Evolutionary conservation across 2,888 invertebrate genomes (phyloP), one percentile per base, ranked within the genome.

Genomic region (Actias luna): DNA sequence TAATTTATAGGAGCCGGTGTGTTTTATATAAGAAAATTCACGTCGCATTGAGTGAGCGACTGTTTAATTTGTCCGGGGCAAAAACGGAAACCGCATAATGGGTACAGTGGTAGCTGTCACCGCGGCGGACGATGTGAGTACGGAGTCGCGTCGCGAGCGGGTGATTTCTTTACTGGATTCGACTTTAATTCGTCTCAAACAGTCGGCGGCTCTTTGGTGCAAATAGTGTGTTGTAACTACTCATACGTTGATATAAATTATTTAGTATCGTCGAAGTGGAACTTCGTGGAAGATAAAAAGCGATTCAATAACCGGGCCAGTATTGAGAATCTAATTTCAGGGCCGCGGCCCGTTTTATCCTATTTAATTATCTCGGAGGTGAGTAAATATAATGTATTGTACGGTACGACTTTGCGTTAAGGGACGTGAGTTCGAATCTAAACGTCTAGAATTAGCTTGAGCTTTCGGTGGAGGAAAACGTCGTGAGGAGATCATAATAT

Each of bases 151-250:
- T 46, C 46, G 46, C 46, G 22, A 72, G 73, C 76, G 77, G 84
- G 82, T 85, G 85, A 64, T 67, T 72, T 79, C 79, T 82, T 79
- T 82, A 69, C 71, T 58, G 55, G n/a, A 29, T 52, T 62, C 63
- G 67, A 64, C 74, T 83, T 87, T 87, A 88, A 88, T 88, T 88
- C 88, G 88, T 89, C 88, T 80, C 73, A 78, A 77, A 85, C 85
- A 85, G 85, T 83, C 84, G 75, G 27, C 60, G 59, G 25, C 60
- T 33, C 59, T 46, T 57, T 63, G 27, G 25, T 46, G 22, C 22
- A 22, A 46, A 46, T 46, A 12, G 2, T 22, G 22, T 42, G 42
- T 42, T 42, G 42, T 42, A 39, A 42, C n/a, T 18, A n/a, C 42
- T 5, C n/a, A 42, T 18, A 7, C n/a, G 18, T 42, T n/a, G 42